phyloP scores from a whole-genome alignment of 2,797 vertebrate species.

The Threskiornis aethiopicus region DNA sequence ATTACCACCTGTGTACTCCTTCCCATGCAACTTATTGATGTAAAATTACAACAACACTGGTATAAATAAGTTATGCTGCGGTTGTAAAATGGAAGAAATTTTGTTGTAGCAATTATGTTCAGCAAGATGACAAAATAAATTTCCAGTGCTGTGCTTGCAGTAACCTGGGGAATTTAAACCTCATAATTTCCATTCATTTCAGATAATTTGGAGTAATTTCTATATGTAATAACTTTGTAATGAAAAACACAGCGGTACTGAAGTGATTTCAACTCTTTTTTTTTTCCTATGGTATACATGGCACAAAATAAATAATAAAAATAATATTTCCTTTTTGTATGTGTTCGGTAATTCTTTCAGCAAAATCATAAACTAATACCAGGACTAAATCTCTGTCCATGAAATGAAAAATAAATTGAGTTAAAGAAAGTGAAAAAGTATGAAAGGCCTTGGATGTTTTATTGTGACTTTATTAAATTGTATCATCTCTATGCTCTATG shows the following conservation, averaged over 20 bases:
- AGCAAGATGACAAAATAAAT: conserved; percentile 87
- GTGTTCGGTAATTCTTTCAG: conserved; percentile 84
- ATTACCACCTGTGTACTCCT: conserved; percentile 84
- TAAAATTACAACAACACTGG: conserved; percentile 82
- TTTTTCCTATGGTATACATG: conserved; percentile 81
- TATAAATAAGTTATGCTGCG: conserved; percentile 85
- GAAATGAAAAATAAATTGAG: conserved; percentile 90
- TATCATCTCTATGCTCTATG: conserved; percentile 72
- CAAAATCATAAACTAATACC: conserved; percentile 86
- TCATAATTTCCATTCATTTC: conserved; percentile 88
- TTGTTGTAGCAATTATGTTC: conserved; percentile 87
- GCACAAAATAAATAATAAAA: conserved; percentile 83
- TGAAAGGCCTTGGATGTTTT: conserved; percentile 80
- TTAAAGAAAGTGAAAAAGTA: conserved; percentile 82
- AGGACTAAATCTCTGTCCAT: conserved; percentile 84
- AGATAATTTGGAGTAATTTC: conserved; percentile 87
- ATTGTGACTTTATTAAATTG: conserved; percentile 84
- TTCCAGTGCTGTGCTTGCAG: conserved; percentile 82
- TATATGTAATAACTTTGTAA: conserved; percentile 85
- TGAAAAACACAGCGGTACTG: conserved; percentile 84
- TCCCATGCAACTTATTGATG: conserved; percentile 84
- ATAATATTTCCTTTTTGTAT: conserved; percentile 85
- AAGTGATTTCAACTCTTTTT: conserved; percentile 80
- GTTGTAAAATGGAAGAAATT: conserved; percentile 86
- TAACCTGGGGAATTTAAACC: conserved; percentile 87